Conservation (phyloP, 2,888 invertebrate species). For the Rhamphomyia laevipes region DNA sequence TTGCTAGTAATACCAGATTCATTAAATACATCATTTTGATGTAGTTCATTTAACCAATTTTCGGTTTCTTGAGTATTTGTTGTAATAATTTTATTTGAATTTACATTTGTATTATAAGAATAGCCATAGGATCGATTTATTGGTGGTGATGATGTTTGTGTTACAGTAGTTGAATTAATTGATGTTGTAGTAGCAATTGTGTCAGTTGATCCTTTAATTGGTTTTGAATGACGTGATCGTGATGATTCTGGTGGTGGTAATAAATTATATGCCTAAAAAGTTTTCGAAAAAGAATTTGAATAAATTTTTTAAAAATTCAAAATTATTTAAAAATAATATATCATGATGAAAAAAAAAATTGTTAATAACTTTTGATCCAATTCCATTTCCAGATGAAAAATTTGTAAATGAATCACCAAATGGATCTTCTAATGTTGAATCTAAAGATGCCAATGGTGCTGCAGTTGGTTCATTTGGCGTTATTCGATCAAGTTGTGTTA, state of each 20-base stretch:
- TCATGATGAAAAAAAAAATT: too few species aligned
- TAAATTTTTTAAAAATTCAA: neutral
- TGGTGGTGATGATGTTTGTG: neutral
- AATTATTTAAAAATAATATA: too few species aligned
- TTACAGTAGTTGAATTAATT: conserved; percentile 7
- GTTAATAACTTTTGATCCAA: too few species aligned
- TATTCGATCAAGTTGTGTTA: conserved; percentile 78
- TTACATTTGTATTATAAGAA: conserved; percentile 5
- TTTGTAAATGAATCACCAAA: conserved; percentile 65
- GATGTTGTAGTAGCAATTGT: neutral
- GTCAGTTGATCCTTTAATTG: conserved; percentile 25
- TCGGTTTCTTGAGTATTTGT: conserved; percentile 22
- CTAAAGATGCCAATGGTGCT: conserved; percentile 29
- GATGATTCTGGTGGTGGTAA: conserved; percentile 36
- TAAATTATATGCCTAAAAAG: conserved; percentile 29
- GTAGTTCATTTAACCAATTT: conserved; percentile 29
- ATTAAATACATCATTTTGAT: conserved; percentile 31
- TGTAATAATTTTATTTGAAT: conserved; percentile 15
- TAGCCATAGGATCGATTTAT: conserved; percentile 1
- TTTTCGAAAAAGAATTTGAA: conserved; percentile 1
- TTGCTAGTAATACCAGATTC: conserved; percentile 24
- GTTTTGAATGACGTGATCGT: conserved; percentile 32
- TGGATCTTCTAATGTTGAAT: conserved; percentile 47
- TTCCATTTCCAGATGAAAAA: conserved; percentile 28
- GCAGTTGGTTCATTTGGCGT: conserved; percentile 60